Conservation (phyloP, 2,797 vertebrate species). For the Myotis myotis region DNA sequence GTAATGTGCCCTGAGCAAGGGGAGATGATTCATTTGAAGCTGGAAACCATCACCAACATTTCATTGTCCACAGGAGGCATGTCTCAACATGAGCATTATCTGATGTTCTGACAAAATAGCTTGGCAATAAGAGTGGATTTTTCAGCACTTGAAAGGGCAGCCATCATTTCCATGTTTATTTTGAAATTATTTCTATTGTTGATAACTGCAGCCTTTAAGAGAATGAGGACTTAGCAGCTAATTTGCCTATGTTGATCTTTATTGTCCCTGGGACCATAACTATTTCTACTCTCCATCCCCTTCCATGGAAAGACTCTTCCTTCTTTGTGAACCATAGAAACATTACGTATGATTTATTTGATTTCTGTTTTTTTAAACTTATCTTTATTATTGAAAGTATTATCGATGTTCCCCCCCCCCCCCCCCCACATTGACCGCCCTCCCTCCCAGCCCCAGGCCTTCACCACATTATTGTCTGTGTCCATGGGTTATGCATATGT, state of each 20-base stretch:
- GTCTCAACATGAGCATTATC: constrained; percentile 64
- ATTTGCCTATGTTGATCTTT: not conserved
- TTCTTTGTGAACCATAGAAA: not conserved
- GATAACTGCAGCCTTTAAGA: not conserved
- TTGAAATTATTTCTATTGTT: constrained; percentile 42
- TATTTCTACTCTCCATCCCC: not conserved
- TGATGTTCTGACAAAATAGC: constrained; percentile 51
- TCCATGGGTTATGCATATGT: too few species aligned
- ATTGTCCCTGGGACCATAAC: not conserved
- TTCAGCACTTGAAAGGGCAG: constrained; percentile 6
- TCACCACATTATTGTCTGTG: too few species aligned
- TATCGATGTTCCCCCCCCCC: too few species aligned
- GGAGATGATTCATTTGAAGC: constrained; percentile 64
- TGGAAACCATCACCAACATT: constrained; percentile 53
- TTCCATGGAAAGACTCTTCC: not conserved
- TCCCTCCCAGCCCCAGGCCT: too few species aligned
- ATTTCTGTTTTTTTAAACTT: not conserved
- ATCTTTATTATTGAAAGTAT: too few species aligned
- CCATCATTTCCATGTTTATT: not conserved
- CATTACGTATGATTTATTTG: not conserved
- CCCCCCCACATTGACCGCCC: too few species aligned
- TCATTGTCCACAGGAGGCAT: constrained; percentile 63
- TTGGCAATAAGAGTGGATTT: constrained; percentile 32
- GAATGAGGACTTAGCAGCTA: not conserved
- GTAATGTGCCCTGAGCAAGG: constrained; percentile 71